phyloP scores from a whole-genome alignment of 2,888 invertebrate species.

The Chaitophorus viminalis region DNA sequence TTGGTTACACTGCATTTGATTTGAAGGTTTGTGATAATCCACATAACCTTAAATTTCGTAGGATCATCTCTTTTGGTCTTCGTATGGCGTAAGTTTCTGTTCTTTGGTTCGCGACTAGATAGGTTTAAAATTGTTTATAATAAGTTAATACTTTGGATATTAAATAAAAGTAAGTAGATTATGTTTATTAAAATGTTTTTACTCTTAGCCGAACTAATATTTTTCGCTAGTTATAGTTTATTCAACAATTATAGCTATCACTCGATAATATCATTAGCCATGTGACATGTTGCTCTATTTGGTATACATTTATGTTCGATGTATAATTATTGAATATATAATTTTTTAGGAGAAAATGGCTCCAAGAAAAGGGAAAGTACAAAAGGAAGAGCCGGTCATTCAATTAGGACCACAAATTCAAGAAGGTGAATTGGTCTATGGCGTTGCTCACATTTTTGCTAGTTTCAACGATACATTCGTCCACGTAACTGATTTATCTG shows the following conservation, averaged over 20 bases:
- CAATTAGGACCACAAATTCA: slow-evolving; percentile 95
- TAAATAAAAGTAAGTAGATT: slow-evolving; percentile 14
- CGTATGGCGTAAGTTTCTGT: not conserved
- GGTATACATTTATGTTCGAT: not conserved
- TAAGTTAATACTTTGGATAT: not conserved
- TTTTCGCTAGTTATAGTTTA: not conserved
- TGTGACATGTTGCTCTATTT: slow-evolving; percentile 32
- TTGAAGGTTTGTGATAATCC: slow-evolving; percentile 23
- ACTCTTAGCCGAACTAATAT: not conserved
- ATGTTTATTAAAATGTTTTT: not conserved
- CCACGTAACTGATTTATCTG: slow-evolving; percentile 98
- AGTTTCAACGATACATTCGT: slow-evolving; percentile 99
- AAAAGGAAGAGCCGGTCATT: slow-evolving; percentile 96
- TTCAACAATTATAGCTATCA: not conserved
- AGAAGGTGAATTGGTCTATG: slow-evolving; percentile 97
- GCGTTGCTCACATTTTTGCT: slow-evolving; percentile 99
- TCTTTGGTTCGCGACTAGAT: not conserved
- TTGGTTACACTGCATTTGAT: slow-evolving; percentile 21
- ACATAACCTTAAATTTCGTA: slow-evolving; percentile 27
- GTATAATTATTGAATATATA: slow-evolving; percentile 64
- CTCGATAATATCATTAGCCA: not conserved
- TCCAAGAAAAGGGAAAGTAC: slow-evolving; percentile 96
- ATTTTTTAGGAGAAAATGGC: slow-evolving; percentile 78
- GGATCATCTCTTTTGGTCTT: not conserved
- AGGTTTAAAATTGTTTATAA: not conserved